Evolutionary conservation across 2,797 vertebrate genomes (phyloP), one percentile per base, ranked within the genome.

Genomic region (Phoxinus dragarum): DNA sequence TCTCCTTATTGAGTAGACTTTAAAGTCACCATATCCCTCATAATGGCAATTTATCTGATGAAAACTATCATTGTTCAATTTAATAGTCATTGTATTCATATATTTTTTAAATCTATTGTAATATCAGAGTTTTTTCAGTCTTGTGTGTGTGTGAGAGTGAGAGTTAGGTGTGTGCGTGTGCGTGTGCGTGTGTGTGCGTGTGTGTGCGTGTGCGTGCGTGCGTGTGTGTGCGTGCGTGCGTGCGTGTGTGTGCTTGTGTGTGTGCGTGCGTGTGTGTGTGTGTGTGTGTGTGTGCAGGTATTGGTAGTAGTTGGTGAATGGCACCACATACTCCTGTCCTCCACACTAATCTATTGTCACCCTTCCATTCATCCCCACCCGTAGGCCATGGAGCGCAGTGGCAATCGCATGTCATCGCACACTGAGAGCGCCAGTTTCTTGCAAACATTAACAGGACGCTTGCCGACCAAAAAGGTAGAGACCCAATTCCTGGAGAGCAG

Each of bases 391-490:
- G 98, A 99, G 96, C 98, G 98, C 95, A 97, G 97, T 97, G 98
- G 98, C 97, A 99, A 99, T 96, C 98, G 98, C 96, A 99, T 99
- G 98, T 99, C 98, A 97, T 99, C 98, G 96, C 98, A 99, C 97
- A 98, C 98, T 96, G 98, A 99, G 97, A 98, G 98, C 94, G 94
- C 98, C 97, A 99, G 98, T 98, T 99, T 99, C 97, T 99, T 99
- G 98, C 98, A 99, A 99, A 99, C 97, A 96, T 98, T 99, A 98
- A 99, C 98, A 94, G 98, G 98, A 98, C 97, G 98, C 92, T 99
- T 99, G 94, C 98, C 98, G 95, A 99, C 98, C 93, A 99, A 99
- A 99, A 99, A 99, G 98, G 98, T 99, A 99, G 98, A 97, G 94
- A 97, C 92, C 91, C 93, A 88, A 92, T 94, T 94, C 93, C 93